phyloP scores from a whole-genome alignment of 2,888 invertebrate species.

The Drosophila helvetica region DNA sequence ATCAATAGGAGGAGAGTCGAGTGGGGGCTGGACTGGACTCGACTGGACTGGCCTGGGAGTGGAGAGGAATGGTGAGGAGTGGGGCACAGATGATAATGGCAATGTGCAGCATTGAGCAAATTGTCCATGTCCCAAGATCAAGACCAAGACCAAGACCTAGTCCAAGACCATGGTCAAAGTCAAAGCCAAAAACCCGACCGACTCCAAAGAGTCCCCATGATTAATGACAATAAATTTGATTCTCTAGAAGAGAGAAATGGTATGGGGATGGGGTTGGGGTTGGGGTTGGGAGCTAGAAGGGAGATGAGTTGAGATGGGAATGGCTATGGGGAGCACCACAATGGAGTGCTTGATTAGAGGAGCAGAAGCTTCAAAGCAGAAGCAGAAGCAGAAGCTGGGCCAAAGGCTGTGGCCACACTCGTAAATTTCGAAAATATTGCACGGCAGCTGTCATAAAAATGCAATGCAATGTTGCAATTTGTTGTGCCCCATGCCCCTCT shows the following conservation, averaged over 20 bases:
- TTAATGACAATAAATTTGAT: constrained; percentile 78
- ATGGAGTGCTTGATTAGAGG: constrained; percentile 70
- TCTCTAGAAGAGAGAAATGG: constrained; percentile 38
- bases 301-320: constrained; percentile 8
- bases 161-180: constrained; percentile 22
- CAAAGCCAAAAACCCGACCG: constrained; percentile 37
- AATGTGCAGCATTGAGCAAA: constrained; percentile 58
- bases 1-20: constrained; percentile 61
- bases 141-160: constrained; percentile 21
- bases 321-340: constrained; percentile 46
- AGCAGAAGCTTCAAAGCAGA: constrained; percentile 6
- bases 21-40: background rate
- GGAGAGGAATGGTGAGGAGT: constrained; percentile 28
- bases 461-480: constrained; percentile 72
- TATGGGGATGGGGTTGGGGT: background rate
- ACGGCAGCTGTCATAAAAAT: constrained; percentile 69
- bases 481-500: constrained; percentile 40
- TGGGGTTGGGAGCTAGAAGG: background rate
- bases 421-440: constrained; percentile 73
- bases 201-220: constrained; percentile 56
- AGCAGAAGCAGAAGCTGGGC: constrained; percentile 28
- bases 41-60: constrained; percentile 11
- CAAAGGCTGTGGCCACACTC: constrained; percentile 30
- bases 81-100: constrained; percentile 74
- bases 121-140: constrained; percentile 19